These are phyloP conservation scores for Rhyacichthys aspro DNA, from an alignment of 2,797 vertebrate species.

Conservation along the genomic window DNA sequence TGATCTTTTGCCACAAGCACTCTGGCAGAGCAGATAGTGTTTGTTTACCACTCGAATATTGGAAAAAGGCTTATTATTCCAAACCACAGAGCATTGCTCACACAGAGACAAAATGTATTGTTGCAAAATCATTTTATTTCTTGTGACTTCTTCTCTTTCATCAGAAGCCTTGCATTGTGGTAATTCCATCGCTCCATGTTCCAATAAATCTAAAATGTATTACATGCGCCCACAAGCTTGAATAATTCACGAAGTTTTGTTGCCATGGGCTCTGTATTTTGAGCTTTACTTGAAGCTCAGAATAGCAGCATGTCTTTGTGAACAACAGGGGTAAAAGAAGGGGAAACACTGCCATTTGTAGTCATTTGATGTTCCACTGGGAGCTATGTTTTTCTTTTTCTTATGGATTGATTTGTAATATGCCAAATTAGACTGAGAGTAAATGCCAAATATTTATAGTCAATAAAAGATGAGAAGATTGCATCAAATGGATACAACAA, in stretches of 20 bases:
- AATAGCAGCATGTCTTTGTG: constrained; percentile 13
- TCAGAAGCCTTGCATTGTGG: not conserved
- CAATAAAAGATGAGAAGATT: no score
- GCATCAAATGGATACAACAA: no score
- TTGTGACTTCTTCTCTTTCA: not conserved
- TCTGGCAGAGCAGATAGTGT: constrained; percentile 27
- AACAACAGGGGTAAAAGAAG: not conserved
- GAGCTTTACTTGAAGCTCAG: constrained; percentile 12
- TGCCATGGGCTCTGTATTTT: constrained; percentile 20
- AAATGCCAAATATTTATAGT: no score
- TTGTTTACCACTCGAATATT: constrained; percentile 28
- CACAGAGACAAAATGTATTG: constrained; percentile 9
- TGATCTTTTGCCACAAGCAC: constrained; percentile 36
- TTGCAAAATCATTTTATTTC: not conserved
- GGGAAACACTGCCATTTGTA: not conserved
- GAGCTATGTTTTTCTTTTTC: no score
- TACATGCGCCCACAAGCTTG: constrained; percentile 14
- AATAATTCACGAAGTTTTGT: constrained; percentile 39
- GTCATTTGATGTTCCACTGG: not conserved
- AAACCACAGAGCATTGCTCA: not conserved
- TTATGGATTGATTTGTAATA: no score
- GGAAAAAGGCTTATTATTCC: constrained; percentile 21
- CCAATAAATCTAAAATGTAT: constrained; percentile 14
- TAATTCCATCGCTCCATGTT: constrained; percentile 7
- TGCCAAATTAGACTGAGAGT: no score